Percentiles rank a stretch among this genome's conserved stretches.
Evolutionary conservation across 1,140 invertebrate species (phyloP).

Genomic region (Rhagoletis zephyria): DNA sequence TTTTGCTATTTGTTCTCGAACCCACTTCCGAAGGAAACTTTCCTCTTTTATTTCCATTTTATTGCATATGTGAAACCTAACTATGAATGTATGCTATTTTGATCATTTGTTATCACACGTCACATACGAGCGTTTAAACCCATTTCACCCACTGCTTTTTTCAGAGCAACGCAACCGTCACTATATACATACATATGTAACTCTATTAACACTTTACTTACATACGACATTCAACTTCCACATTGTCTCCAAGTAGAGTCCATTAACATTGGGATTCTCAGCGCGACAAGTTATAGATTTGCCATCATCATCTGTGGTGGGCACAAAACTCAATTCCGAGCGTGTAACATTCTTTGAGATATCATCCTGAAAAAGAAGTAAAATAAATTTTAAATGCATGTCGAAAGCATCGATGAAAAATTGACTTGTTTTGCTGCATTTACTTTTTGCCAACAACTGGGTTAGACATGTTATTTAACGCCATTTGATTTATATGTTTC

Average conservation of each 20-base stretch:
- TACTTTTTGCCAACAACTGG: neutral
- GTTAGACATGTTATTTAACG: constrained; percentile 52
- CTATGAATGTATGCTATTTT: too few relatives aligned
- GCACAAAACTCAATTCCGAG: constrained; percentile 87
- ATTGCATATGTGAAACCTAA: too few relatives aligned
- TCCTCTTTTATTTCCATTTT: too few relatives aligned
- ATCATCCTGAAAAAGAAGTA: constrained; percentile 78
- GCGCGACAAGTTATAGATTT: constrained; percentile 88
- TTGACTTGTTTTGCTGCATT: neutral
- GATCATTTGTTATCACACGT: too few relatives aligned
- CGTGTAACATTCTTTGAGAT: constrained; percentile 84
- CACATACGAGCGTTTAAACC: too few relatives aligned
- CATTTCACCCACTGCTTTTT: too few relatives aligned
- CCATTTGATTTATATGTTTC: constrained; percentile 46
- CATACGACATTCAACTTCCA: constrained; percentile 91
- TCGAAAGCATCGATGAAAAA: neutral
- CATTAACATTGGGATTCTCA: constrained; percentile 88
- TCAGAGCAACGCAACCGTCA: too few relatives aligned
- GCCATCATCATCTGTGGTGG: constrained; percentile 87
- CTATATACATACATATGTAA: too few relatives aligned
- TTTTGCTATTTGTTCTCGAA: too few relatives aligned
- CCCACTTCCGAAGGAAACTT: too few relatives aligned
- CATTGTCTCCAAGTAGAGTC: constrained; percentile 84
- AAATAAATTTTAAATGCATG: neutral
- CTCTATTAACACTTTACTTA: constrained; percentile 77